These are phyloP conservation scores for Spisula subtruncata DNA, from an alignment of 2,888 invertebrate genomes.

Conservation along the genomic window DNA sequence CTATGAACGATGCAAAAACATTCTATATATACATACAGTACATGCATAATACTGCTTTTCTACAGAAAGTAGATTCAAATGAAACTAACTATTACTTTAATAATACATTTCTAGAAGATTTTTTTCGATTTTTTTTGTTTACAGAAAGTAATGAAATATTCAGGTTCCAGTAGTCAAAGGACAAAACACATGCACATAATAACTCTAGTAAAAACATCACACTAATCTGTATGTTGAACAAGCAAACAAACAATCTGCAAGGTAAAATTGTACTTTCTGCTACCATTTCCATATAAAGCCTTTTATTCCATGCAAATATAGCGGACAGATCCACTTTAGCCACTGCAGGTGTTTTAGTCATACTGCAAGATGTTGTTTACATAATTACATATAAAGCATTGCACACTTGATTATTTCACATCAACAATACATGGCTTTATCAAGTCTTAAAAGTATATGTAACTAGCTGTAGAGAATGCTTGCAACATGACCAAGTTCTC, in stretches of 20 bases:
- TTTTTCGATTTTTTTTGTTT: background rate
- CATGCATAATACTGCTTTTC: background rate
- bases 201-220: background rate
- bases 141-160: background rate
- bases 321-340: background rate
- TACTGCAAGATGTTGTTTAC: background rate
- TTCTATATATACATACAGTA: background rate
- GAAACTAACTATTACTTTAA: too few species aligned
- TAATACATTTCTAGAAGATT: too few species aligned
- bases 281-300: too few species aligned
- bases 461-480: background rate
- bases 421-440: background rate
- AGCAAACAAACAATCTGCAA: too few species aligned
- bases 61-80: background rate
- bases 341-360: background rate
- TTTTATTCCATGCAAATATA: background rate
- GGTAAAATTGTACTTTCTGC: too few species aligned
- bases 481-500: too few species aligned
- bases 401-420: slow-evolving; percentile 14
- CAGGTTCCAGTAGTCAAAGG: background rate
- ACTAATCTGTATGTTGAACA: background rate
- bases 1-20: background rate
- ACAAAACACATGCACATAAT: background rate
- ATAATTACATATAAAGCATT: background rate
- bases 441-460: background rate